phyloP scores from a whole-genome alignment of 2,113 vertebrate genomes.

The Phodopus roborovskii region DNA sequence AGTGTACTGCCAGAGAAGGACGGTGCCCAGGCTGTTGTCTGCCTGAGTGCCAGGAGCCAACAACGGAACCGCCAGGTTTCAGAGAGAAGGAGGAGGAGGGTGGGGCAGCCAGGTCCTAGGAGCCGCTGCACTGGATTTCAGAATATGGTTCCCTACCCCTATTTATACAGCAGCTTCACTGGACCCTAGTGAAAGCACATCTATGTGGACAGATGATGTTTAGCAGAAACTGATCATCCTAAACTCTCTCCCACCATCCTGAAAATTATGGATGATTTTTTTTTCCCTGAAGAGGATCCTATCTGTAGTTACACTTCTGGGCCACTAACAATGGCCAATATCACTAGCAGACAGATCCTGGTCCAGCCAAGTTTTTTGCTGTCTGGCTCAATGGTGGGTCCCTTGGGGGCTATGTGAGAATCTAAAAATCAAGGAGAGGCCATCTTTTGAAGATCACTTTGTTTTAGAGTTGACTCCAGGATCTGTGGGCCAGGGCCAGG shows the following conservation, averaged over 20 bases:
- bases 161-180: neutral
- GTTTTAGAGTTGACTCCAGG: neutral
- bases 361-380: neutral
- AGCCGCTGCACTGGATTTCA: neutral
- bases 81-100: neutral
- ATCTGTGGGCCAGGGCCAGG: neutral
- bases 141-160: neutral
- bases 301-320: neutral
- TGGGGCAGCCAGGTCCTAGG: neutral
- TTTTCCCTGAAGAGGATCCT: neutral
- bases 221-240: constrained; percentile 12
- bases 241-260: neutral
- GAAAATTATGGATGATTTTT: neutral
- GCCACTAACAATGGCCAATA: neutral
- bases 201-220: neutral
- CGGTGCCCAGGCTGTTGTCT: neutral
- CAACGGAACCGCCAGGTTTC: constrained; percentile 7
- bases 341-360: neutral
- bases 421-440: neutral
- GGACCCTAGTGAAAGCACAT: neutral
- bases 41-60: neutral
- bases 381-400: neutral
- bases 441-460: neutral
- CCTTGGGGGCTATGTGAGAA: neutral
- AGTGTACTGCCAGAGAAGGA: constrained; percentile 53